Percentiles rank a stretch among this genome's conserved stretches.
phyloP scores from a whole-genome alignment of 2,113 vertebrate genomes.

The Dryoscopus gambensis region DNA sequence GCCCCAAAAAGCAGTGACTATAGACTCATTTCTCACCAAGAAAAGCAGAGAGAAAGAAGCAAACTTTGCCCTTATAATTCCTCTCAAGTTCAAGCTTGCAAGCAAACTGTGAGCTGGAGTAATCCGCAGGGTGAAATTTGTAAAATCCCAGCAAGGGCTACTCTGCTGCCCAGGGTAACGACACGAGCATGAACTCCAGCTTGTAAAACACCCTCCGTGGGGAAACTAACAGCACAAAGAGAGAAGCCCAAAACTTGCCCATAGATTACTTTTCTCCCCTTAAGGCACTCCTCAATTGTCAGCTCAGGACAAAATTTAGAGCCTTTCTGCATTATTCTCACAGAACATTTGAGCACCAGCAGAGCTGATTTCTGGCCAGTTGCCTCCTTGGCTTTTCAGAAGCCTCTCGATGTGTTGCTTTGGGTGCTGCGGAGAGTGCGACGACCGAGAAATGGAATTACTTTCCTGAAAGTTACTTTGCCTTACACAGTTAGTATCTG shows the following conservation, averaged over 20 bases:
- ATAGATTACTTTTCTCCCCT: background rate
- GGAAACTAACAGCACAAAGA: background rate
- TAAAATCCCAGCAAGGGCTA: background rate
- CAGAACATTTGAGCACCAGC: background rate
- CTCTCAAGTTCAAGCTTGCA: background rate
- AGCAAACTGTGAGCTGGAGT: background rate
- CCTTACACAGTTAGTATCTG: background rate
- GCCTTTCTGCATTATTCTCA: constrained; percentile 1
- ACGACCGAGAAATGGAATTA: background rate
- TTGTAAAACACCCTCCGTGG: background rate
- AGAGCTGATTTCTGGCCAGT: constrained; percentile 13
- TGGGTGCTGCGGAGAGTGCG: accelerated
- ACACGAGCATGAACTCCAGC: background rate
- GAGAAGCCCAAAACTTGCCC: background rate
- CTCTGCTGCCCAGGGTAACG: background rate
- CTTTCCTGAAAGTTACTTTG: background rate
- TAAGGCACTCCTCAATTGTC: background rate
- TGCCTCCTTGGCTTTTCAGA: constrained; percentile 24
- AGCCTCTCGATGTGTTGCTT: background rate
- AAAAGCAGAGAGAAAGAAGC: background rate
- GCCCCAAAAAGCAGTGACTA: background rate
- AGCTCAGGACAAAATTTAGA: constrained; percentile 28
- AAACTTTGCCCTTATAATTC: background rate
- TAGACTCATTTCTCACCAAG: background rate
- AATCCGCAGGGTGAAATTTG: background rate